Percentiles rank a stretch among this genome's conserved stretches.
Evolutionary conservation across 2,888 invertebrate genomes (phyloP).

Genomic region (Electrophaes corylata): DNA sequence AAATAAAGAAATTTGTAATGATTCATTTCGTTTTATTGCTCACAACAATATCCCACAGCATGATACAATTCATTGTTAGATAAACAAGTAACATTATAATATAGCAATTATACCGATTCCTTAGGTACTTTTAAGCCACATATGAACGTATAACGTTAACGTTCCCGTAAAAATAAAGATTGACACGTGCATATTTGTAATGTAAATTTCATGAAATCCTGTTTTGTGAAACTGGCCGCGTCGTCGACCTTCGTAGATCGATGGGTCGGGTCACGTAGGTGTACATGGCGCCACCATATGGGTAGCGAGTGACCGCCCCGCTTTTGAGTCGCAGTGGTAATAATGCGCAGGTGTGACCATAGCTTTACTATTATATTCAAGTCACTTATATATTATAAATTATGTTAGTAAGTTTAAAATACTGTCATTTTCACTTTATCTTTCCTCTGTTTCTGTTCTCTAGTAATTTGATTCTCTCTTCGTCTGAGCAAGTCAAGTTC

Average conservation of each 20-base stretch:
- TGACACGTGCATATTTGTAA: no score
- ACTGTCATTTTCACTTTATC: constrained; percentile 90
- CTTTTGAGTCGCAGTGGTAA: no score
- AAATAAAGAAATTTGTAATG: constrained; percentile 82
- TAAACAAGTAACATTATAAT: not conserved
- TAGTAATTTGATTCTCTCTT: constrained; percentile 86
- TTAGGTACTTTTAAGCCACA: not conserved
- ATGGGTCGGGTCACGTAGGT: no score
- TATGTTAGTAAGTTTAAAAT: constrained; percentile 79
- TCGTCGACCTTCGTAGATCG: no score
- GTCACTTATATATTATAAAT: not conserved
- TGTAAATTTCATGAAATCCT: no score
- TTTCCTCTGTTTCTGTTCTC: constrained; percentile 88
- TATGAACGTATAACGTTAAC: no score
- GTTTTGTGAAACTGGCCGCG: no score
- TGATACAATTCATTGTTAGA: not conserved
- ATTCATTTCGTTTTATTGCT: constrained; percentile 44
- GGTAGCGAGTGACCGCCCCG: no score
- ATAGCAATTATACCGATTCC: constrained; percentile 4
- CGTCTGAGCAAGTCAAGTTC: constrained; percentile 85
- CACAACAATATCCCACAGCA: constrained; percentile 1
- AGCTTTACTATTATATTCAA: no score
- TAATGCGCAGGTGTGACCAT: no score
- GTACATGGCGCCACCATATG: no score
- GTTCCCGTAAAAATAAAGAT: no score